Evolutionary conservation across 2,797 vertebrate genomes (phyloP).

Genomic region (Crocodylus rhombifer): DNA sequence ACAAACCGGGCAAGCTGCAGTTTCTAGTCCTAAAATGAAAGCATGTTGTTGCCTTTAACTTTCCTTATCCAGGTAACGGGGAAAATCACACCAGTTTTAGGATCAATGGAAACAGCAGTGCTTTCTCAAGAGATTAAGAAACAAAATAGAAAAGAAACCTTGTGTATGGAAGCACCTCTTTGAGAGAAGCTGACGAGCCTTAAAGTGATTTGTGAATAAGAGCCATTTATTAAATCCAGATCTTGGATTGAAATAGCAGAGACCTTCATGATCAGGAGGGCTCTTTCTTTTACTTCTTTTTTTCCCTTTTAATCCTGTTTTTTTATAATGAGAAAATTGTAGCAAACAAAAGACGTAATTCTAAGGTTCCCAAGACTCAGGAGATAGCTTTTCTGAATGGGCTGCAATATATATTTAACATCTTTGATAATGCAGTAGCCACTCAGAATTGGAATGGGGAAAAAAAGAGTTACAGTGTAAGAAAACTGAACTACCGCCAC

Average conservation of each 20-base stretch:
- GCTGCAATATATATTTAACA: constrained; percentile 26
- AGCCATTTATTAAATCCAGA: constrained; percentile 92
- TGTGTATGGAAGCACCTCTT: constrained; percentile 83
- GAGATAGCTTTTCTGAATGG: constrained; percentile 40
- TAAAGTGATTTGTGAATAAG: constrained; percentile 95
- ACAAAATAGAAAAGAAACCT: constrained; percentile 77
- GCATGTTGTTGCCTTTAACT: constrained; percentile 73
- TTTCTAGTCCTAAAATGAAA: constrained; percentile 65
- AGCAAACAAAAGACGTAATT: constrained; percentile 48
- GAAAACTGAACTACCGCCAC: neutral
- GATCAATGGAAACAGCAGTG: constrained; percentile 68
- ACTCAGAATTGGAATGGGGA: neutral
- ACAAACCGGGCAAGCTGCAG: constrained; percentile 56
- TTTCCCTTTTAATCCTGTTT: constrained; percentile 40
- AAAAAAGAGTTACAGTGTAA: neutral
- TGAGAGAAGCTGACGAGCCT: constrained; percentile 91
- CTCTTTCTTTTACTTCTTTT: constrained; percentile 50
- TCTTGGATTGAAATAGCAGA: constrained; percentile 81
- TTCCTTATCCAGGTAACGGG: constrained; percentile 79
- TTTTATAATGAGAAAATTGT: constrained; percentile 57
- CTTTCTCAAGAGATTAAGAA: constrained; percentile 72
- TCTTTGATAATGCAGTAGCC: neutral
- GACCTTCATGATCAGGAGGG: constrained; percentile 73
- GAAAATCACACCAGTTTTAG: constrained; percentile 79
- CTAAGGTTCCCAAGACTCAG: constrained; percentile 42